Evolutionary conservation across 2,797 vertebrate genomes (phyloP).

Genomic region (Sebastes itinus): DNA sequence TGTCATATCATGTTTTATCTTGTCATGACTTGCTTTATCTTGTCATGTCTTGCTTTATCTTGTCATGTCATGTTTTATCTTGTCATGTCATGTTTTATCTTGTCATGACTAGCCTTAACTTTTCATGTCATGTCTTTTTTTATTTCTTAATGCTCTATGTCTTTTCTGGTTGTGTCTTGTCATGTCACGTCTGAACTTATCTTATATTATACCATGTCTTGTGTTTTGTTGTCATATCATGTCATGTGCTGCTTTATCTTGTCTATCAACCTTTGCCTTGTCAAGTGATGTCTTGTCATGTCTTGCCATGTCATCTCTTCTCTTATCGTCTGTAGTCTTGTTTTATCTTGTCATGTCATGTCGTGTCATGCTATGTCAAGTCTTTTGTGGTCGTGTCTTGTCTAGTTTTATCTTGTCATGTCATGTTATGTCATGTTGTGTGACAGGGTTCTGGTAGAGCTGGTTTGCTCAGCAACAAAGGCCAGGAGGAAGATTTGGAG

Average conservation of each 20-base stretch:
- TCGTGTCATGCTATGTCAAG: background rate
- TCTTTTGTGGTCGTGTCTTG: background rate
- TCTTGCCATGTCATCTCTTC: background rate
- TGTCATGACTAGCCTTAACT: background rate
- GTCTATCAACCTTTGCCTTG: background rate
- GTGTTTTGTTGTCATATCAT: background rate
- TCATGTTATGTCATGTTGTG: background rate
- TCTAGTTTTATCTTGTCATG: background rate
- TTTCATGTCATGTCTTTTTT: background rate
- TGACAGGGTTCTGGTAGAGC: slow-evolving; percentile 55
- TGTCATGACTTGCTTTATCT: rapidly evolving
- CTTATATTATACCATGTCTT: background rate
- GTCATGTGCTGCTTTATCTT: background rate
- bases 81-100: background rate
- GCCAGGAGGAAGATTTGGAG: slow-evolving; percentile 67
- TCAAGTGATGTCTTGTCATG: background rate
- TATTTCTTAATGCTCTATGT: background rate
- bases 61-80: background rate
- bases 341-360: background rate
- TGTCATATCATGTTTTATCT: background rate
- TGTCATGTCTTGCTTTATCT: background rate
- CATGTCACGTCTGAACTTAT: too few relatives aligned
- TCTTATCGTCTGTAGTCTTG: background rate
- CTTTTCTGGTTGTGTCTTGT: background rate
- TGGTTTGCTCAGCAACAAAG: slow-evolving; percentile 44